Evolutionary conservation across 37 sponge, comb jelly and placozoan species (phyloP), one percentile per base, ranked within the genome.

Genomic region (Dysidea cf. avara): DNA sequence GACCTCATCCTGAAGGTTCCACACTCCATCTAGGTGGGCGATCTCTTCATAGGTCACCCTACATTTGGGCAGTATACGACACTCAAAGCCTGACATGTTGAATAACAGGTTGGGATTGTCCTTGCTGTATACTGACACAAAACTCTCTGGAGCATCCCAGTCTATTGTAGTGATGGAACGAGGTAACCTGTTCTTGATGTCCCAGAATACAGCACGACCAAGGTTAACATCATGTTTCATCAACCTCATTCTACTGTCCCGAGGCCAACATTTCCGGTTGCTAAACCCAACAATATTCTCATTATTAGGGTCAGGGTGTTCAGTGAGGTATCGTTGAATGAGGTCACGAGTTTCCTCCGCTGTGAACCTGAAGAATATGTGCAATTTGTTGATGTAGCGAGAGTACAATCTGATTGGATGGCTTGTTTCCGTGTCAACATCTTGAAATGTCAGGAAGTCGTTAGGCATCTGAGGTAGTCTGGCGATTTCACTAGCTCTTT

Each of bases 181-280:
- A 29, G 99, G 99, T 40, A 98, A 91, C 13, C 99, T 82, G 79
- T 98, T 98, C 86, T 98, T 98, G 72, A 98, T 98, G 86, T 98
- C 96, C 99, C 99, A 98, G 83, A 98, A 98, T 62, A 98, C 99
- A 36, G 99, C 99, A 13, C 99, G 79, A 33, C 90, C 90, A 64
- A 98, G 91, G 70, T 98, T 98, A 36, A 98, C 99, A 56, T 98
- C 99, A 46, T 98, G 99, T 63, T 98, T 98, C 99, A 98, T 98
- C 56, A 98, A 88, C 35, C 99, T 77, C 99, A 98, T 98, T 26
- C 99, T 78, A 36, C 96, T 88, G 66, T 98, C 99, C 0, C 99
- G 71, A 0, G 99, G 99, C 99, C 99, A 98, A 75, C 99, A 98
- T 78, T 98, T 98, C 93, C 92, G 95, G 82, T 98, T 98, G 81